These are phyloP conservation scores for Collichthys lucidus DNA, from an alignment of 2,113 vertebrate species.

Conservation along the genomic window DNA sequence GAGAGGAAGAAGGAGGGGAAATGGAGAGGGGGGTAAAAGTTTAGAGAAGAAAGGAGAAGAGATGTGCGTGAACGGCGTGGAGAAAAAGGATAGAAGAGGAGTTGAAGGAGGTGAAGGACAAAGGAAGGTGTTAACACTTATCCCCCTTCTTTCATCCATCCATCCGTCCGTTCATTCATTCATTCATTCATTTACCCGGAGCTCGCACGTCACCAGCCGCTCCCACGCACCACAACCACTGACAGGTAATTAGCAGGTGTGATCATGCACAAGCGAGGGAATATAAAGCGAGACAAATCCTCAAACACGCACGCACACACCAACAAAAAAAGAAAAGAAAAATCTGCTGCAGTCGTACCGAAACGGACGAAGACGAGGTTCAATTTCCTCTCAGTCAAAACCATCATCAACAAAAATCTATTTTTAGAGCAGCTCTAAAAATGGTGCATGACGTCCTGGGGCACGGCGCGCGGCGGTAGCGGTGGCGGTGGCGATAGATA, in stretches of 20 bases:
- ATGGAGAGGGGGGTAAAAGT: background rate
- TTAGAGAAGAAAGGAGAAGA: background rate
- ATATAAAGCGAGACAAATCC: no score
- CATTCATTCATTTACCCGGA: conserved; percentile 53
- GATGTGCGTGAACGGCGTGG: background rate
- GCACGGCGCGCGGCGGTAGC: conserved; percentile 49
- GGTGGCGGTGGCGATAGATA: conserved; percentile 26
- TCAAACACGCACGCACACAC: conserved; percentile 1
- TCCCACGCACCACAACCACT: conserved; percentile 25
- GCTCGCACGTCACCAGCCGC: conserved; percentile 48
- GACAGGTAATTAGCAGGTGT: conserved; percentile 57
- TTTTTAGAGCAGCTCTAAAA: conserved; percentile 81
- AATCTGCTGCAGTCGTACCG: conserved; percentile 38
- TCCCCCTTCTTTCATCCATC: conserved; percentile 10
- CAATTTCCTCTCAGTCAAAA: conserved; percentile 32
- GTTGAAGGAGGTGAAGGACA: background rate
- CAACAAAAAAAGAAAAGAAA: no score
- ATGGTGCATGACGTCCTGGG: conserved; percentile 80
- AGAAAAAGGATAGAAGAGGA: background rate
- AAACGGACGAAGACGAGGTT: background rate
- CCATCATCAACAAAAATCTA: conserved; percentile 68
- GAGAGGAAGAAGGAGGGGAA: background rate
- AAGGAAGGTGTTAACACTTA: conserved; percentile 4
- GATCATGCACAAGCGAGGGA: conserved; percentile 1
- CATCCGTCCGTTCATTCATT: conserved; percentile 30